Percentiles rank a stretch among this genome's conserved stretches.
These are phyloP conservation scores for Drosophila arizonae DNA, from an alignment of 1,140 invertebrate genomes.

Conservation along the genomic window DNA sequence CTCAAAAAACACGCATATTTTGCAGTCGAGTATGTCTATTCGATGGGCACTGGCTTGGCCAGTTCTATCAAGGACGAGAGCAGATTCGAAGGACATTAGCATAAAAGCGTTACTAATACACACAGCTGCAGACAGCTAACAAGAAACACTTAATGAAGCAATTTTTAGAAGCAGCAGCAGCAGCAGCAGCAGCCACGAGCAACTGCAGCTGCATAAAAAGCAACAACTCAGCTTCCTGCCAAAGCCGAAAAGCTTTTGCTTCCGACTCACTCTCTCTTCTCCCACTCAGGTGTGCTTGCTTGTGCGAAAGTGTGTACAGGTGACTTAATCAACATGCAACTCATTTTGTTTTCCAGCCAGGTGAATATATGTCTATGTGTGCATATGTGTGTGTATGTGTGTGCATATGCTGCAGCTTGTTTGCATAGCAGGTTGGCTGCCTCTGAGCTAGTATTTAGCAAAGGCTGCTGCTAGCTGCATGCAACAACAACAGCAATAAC, in stretches of 20 bases:
- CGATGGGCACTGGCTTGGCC: constrained; percentile 18
- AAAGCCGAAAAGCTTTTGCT: constrained; percentile 66
- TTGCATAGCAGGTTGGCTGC: constrained; percentile 50
- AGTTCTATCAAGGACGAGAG: constrained; percentile 7
- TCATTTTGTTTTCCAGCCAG: constrained; percentile 74
- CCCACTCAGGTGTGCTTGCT: constrained; percentile 38
- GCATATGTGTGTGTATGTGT: constrained; percentile 21
- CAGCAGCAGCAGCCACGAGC: constrained; percentile 35
- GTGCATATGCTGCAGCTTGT: constrained; percentile 54
- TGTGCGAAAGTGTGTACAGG: constrained; percentile 76
- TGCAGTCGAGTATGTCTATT: constrained; percentile 35
- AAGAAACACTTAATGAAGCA: constrained; percentile 81
- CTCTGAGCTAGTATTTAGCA: constrained; percentile 64
- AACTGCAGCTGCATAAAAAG: constrained; percentile 74
- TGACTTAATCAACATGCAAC: constrained; percentile 81
- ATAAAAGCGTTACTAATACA: constrained; percentile 79
- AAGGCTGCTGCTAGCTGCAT: constrained; percentile 64
- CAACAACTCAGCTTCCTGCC: constrained; percentile 69
- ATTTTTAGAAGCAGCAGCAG: constrained; percentile 65
- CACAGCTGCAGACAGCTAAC: constrained; percentile 62
- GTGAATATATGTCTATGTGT: constrained; percentile 9
- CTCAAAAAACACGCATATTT: constrained; percentile 47
- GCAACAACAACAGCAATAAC: constrained; percentile 49
- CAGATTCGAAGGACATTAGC: constrained; percentile 73
- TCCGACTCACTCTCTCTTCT: constrained; percentile 11